phyloP scores from a whole-genome alignment of 2,888 invertebrate species.

The Drosophila diplacantha region DNA sequence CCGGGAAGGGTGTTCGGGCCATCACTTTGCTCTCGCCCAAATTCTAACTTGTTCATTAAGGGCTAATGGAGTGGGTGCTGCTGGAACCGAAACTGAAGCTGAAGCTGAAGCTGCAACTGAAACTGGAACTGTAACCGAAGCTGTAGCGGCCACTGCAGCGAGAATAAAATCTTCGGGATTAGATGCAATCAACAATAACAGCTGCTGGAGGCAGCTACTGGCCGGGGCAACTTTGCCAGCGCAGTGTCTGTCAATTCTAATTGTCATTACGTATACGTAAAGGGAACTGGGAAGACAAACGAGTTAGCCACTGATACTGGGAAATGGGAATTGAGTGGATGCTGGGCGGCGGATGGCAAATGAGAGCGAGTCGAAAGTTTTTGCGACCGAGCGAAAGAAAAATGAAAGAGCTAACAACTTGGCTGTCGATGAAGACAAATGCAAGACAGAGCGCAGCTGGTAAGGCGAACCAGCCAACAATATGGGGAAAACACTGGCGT shows the following conservation, averaged over 20 bases:
- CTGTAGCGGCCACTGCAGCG: conserved; percentile 30
- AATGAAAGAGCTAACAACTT: conserved; percentile 70
- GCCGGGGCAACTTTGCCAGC: conserved; percentile 56
- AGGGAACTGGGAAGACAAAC: conserved; percentile 69
- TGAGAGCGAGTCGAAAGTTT: conserved; percentile 59
- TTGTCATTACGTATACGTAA: conserved; percentile 73
- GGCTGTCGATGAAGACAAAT: conserved; percentile 72
- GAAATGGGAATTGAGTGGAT: conserved; percentile 41
- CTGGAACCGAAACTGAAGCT: conserved; percentile 3
- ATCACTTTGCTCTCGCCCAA: conserved; percentile 7
- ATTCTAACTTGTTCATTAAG: conserved; percentile 57
- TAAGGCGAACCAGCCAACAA: conserved; percentile 21
- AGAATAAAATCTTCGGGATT: conserved; percentile 70
- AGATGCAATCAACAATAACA: conserved; percentile 73
- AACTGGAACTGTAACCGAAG: not conserved
- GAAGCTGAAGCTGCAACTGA: not conserved
- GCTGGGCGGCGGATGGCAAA: conserved; percentile 15
- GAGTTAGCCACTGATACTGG: conserved; percentile 70
- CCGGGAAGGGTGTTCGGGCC: not conserved
- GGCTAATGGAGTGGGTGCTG: conserved; percentile 39
- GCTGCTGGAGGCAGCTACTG: conserved; percentile 40
- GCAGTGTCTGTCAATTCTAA: conserved; percentile 68
- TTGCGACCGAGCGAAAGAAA: conserved; percentile 63
- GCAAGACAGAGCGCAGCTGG: conserved; percentile 43
- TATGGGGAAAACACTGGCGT: conserved; percentile 22